A percentile compares a stretch with the other conserved stretches of the same genome.
Conservation (phyloP, 2,797 vertebrate genomes). For the Scolopax rusticola region DNA sequence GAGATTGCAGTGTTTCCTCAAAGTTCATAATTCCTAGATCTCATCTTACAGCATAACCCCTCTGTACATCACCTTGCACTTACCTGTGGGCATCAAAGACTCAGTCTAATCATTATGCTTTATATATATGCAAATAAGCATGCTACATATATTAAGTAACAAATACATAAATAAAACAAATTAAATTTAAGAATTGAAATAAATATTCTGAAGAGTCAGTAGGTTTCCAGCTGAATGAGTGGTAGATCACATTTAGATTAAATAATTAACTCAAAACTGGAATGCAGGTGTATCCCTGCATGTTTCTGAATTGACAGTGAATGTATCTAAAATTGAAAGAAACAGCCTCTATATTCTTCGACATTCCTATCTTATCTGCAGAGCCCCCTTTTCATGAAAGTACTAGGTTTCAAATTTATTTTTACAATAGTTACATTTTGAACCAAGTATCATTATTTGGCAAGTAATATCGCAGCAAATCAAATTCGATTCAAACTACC, state of each 20-base stretch:
- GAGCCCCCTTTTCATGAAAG: not conserved
- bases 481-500: not conserved
- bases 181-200: not conserved
- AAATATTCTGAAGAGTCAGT: not conserved
- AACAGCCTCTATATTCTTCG: not conserved
- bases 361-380: not conserved
- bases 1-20: not conserved
- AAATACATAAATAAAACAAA: not conserved
- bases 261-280: not conserved
- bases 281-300: not conserved
- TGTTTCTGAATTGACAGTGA: not conserved
- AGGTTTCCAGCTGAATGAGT: not conserved
- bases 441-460: not conserved
- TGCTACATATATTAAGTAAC: not conserved
- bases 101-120: not conserved
- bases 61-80: not conserved
- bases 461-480: not conserved
- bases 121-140: not conserved
- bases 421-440: not conserved
- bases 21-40: not conserved
- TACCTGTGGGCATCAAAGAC: not conserved
- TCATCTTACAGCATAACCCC: not conserved
- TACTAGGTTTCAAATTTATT: not conserved
- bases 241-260: not conserved
- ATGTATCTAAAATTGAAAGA: not conserved